Base-by-base conservation (phyloP, 2,888 invertebrate species). In the Cantharis flavilabris region DNA sequence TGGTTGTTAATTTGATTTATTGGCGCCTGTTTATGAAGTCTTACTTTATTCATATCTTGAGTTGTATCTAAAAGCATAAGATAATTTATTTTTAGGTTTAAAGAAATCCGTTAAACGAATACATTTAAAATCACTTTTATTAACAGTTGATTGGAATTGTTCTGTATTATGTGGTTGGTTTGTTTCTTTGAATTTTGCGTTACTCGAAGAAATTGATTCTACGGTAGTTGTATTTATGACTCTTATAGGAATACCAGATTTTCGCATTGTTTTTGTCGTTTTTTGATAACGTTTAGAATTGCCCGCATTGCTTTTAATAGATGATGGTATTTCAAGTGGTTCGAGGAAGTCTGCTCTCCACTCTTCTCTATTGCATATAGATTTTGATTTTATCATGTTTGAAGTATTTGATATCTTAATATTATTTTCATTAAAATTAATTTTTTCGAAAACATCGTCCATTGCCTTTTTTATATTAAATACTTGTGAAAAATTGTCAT, bases 381-480 rank as follows among this genome's bases (percentile, higher is more conserved):
- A 30, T 64, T 65, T 18, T 65, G 20, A 11, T 65, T 65, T 18
- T 13, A 23, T 11, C 4, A 11, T 20, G 2, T 73, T 69, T 69
- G 71, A 18, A 62, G 16, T 9, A 33, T 30, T 33, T 28, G 23
- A 67, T 11, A n/a, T 20, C 10, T 72, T 62, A 5, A n/a, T 71
- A 18, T 75, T 49, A 14, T 20, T 18, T 11, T 73, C 70, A 9
- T 16, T 63, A n/a, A 7, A 49, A 14, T 69, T 82, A 62, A 80
- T 80, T 64, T 78, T 78, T 70, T 67, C 73, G 64, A 82, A 79
- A 16, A 76, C 77, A 9, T 77, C 67, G 62, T 81, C 80, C 71
- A 81, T 80, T 14, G 76, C 64, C 4, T 77, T 73, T 71, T 80
- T 79, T 23, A 72, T 79, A 16, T 70, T 71, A 62, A 76, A 72